phyloP scores from a whole-genome alignment of 2,888 invertebrate genomes.

The Mongoloraphidia duomilia region DNA sequence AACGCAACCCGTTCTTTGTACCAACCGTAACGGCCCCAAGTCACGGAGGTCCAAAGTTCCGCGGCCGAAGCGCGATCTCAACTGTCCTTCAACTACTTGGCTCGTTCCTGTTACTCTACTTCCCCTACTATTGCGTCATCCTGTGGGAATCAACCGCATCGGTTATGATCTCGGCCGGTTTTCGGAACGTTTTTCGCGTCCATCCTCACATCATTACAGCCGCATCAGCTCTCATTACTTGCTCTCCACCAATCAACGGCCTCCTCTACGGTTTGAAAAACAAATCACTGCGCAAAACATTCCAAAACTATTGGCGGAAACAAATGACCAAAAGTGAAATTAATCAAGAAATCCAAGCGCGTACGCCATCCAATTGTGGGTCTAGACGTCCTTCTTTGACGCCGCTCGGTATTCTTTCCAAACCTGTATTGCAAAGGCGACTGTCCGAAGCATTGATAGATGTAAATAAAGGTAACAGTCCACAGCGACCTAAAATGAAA shows the following conservation, averaged over 20 bases:
- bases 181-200: conserved; percentile 22
- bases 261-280: conserved; percentile 64
- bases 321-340: conserved; percentile 65
- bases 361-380: conserved; percentile 64
- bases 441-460: conserved; percentile 41
- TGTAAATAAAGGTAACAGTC: conserved; percentile 24
- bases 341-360: conserved; percentile 65
- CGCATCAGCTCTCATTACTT: conserved; percentile 49
- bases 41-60: conserved; percentile 33
- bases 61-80: conserved; percentile 43
- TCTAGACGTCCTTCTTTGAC: conserved; percentile 58
- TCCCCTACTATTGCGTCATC: conserved; percentile 57
- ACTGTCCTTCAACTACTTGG: conserved; percentile 58
- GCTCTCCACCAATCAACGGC: conserved; percentile 60
- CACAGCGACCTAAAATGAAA: conserved; percentile 28
- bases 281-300: conserved; percentile 52
- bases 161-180: conserved; percentile 18
- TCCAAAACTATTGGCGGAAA: conserved; percentile 64
- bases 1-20: conserved; percentile 62
- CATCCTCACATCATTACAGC: conserved; percentile 38
- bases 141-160: conserved; percentile 44
- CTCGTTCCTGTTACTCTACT: conserved; percentile 54
- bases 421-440: conserved; percentile 36
- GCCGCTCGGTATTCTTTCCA: conserved; percentile 34
- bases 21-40: conserved; percentile 46